phyloP scores from a whole-genome alignment of 1,140 invertebrate genomes.

The Phortica variegata region DNA sequence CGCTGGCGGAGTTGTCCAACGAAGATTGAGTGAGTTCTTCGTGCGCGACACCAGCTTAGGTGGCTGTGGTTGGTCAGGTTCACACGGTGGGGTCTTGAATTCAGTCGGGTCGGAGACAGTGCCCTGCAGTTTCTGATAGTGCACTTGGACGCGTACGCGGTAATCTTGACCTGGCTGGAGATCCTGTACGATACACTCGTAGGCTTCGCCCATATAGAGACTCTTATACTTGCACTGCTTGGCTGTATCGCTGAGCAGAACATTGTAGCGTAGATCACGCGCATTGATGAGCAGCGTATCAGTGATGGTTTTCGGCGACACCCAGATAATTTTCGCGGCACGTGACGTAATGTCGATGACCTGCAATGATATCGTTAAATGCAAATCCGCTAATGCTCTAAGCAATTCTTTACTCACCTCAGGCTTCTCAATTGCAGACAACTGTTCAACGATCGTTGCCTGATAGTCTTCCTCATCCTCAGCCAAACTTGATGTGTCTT shows the following conservation, averaged over 20 bases:
- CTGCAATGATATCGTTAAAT: conserved; percentile 55
- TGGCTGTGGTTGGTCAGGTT: conserved; percentile 64
- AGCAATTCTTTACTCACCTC: conserved; percentile 59
- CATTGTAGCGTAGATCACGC: conserved; percentile 73
- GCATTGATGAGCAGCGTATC: conserved; percentile 59
- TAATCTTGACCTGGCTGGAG: conserved; percentile 81
- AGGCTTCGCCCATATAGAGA: conserved; percentile 72
- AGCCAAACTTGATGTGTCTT: conserved; percentile 68
- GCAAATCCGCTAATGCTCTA: not conserved
- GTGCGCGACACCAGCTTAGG: conserved; percentile 64
- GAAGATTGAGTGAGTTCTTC: conserved; percentile 64
- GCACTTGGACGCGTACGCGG: conserved; percentile 69
- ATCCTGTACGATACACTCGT: conserved; percentile 75
- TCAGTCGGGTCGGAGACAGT: conserved; percentile 61
- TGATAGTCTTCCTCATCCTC: conserved; percentile 70
- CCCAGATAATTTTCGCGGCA: conserved; percentile 77
- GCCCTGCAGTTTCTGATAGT: conserved; percentile 60
- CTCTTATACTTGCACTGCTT: conserved; percentile 76
- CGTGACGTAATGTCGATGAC: conserved; percentile 75
- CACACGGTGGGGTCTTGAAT: conserved; percentile 68
- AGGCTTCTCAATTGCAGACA: conserved; percentile 73
- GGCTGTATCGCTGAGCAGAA: conserved; percentile 74
- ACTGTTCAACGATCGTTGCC: conserved; percentile 64
- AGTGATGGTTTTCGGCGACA: conserved; percentile 65
- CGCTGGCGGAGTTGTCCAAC: conserved; percentile 70